Conservation (phyloP, 2,797 vertebrate species). For the Acomys russatus region DNA sequence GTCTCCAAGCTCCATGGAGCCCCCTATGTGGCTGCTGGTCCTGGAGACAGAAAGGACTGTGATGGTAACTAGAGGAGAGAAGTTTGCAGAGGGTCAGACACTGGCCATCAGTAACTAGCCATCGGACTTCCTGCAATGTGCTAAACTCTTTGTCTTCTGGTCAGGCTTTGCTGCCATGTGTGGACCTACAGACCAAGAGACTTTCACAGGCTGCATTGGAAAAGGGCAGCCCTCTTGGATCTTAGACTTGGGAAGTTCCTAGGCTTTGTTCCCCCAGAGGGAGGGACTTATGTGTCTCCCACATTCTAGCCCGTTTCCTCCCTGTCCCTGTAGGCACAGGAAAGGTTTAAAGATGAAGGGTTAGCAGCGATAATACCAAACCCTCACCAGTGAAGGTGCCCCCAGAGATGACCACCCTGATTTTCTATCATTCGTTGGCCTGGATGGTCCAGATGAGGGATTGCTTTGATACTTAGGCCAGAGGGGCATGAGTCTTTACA, state of each 20-base stretch:
- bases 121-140: background rate
- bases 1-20: background rate
- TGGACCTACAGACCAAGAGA: background rate
- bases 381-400: background rate
- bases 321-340: background rate
- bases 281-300: background rate
- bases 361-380: background rate
- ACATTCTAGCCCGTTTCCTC: background rate
- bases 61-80: background rate
- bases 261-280: background rate
- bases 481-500: rapidly evolving
- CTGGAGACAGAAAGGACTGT: background rate
- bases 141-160: no score
- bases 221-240: background rate
- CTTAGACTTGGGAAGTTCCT: background rate
- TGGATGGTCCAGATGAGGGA: background rate
- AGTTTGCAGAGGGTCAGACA: background rate
- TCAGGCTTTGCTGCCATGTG: background rate
- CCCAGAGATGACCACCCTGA: no score
- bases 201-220: background rate
- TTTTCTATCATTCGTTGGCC: background rate
- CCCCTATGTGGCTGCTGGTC: background rate
- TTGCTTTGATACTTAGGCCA: background rate
- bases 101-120: background rate
- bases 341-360: background rate